Evolutionary conservation across 1,140 invertebrate genomes (phyloP).

Genomic region (Anthonomus grandis): DNA sequence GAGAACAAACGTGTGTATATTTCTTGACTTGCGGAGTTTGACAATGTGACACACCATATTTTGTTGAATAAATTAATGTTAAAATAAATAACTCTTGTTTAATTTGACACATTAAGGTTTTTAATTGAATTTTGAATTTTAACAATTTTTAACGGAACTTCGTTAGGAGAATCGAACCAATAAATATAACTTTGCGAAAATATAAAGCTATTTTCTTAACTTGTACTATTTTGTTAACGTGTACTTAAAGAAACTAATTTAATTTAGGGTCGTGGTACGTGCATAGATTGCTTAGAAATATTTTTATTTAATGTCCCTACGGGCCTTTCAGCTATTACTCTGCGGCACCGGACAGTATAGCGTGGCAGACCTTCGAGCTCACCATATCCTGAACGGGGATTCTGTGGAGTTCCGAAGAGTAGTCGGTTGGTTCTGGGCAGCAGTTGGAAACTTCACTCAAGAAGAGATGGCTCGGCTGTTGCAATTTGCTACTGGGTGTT

Average conservation of each 20-base stretch:
- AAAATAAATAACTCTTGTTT: too few species aligned
- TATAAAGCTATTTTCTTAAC: too few species aligned
- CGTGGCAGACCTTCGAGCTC: slow-evolving; percentile 81
- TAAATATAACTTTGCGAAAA: not conserved
- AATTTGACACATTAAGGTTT: too few species aligned
- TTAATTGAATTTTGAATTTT: not conserved
- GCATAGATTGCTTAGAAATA: too few species aligned
- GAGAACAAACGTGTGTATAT: too few species aligned
- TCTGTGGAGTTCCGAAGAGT: slow-evolving; percentile 80
- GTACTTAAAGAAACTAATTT: too few species aligned
- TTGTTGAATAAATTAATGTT: too few species aligned
- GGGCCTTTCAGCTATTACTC: slow-evolving; percentile 69
- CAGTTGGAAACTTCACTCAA: slow-evolving; percentile 84
- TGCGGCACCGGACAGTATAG: slow-evolving; percentile 93
- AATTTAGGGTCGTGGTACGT: too few species aligned
- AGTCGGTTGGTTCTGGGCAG: slow-evolving; percentile 93
- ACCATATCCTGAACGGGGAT: slow-evolving; percentile 82
- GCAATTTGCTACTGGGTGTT: slow-evolving; percentile 93
- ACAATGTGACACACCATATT: too few species aligned
- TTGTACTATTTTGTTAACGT: too few species aligned
- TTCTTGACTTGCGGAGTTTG: too few species aligned
- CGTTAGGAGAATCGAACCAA: too few species aligned
- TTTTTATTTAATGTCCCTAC: slow-evolving; percentile 42
- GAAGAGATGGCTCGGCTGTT: slow-evolving; percentile 91
- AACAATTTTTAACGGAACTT: not conserved